A percentile compares a stretch with the other conserved stretches of the same genome.
phyloP scores from a whole-genome alignment of 2,888 invertebrate species.

The Erynnis tages region DNA sequence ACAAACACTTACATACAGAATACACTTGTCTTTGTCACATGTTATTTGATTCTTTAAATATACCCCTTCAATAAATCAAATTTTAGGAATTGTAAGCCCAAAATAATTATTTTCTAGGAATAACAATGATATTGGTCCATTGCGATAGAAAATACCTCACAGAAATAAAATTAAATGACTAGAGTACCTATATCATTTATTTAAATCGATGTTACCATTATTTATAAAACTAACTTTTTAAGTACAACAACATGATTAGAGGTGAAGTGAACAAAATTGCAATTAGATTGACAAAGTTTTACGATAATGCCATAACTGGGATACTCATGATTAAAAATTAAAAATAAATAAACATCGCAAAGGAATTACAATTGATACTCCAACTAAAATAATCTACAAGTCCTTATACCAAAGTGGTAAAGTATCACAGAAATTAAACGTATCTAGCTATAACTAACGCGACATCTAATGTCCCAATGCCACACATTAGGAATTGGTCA shows the following conservation, averaged over 20 bases:
- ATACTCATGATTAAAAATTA: slow-evolving; percentile 24
- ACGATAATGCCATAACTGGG: slow-evolving; percentile 3
- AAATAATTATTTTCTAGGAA: too few relatives aligned
- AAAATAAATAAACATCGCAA: slow-evolving; percentile 32
- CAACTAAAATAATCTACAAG: slow-evolving; percentile 59
- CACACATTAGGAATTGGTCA: slow-evolving; percentile 66
- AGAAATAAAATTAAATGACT: slow-evolving; percentile 18
- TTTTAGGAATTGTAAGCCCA: too few relatives aligned
- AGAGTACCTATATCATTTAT: slow-evolving; percentile 19
- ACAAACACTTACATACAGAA: too few relatives aligned
- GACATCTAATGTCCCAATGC: slow-evolving; percentile 56
- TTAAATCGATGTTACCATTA: slow-evolving; percentile 7
- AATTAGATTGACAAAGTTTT: not conserved
- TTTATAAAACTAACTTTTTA: not conserved
- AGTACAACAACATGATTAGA: slow-evolving; percentile 18
- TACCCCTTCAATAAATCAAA: too few relatives aligned
- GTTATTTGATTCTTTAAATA: too few relatives aligned
- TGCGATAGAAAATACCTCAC: too few relatives aligned
- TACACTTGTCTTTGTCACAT: too few relatives aligned
- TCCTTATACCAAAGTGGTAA: slow-evolving; percentile 78
- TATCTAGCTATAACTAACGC: slow-evolving; percentile 75
- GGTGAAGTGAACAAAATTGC: not conserved
- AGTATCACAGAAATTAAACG: slow-evolving; percentile 81
- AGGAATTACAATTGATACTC: slow-evolving; percentile 33
- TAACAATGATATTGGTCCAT: too few relatives aligned